These are phyloP conservation scores for Drosophila leontia DNA, from an alignment of 1,140 invertebrate genomes.

Conservation along the genomic window DNA sequence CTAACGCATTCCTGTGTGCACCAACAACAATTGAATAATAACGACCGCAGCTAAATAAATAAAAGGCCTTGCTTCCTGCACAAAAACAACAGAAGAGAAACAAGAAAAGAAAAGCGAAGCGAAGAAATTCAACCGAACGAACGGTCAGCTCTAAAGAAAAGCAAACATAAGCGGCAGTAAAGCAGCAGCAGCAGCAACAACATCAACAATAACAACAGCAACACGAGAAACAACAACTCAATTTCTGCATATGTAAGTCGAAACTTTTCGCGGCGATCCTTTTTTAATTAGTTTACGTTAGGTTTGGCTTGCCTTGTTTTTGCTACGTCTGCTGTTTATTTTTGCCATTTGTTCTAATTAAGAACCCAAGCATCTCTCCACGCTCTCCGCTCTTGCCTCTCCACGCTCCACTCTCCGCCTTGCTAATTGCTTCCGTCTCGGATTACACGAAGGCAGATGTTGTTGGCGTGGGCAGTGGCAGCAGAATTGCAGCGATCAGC, in stretches of 20 bases:
- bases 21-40: slow-evolving; percentile 61
- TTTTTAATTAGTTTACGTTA: slow-evolving; percentile 74
- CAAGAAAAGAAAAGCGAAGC: slow-evolving; percentile 10
- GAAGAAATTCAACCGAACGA: slow-evolving; percentile 30
- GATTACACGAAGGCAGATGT: slow-evolving; percentile 36
- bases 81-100: slow-evolving; percentile 14
- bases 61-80: slow-evolving; percentile 35
- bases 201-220: slow-evolving; percentile 24
- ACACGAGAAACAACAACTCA: slow-evolving; percentile 60
- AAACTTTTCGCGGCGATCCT: slow-evolving; percentile 61
- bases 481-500: slow-evolving; percentile 27
- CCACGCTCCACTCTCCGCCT: slow-evolving; percentile 5
- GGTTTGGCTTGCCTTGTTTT: slow-evolving; percentile 46
- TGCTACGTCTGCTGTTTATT: slow-evolving; percentile 57
- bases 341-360: slow-evolving; percentile 77
- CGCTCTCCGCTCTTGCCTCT: too few relatives aligned
- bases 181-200: slow-evolving; percentile 31
- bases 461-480: slow-evolving; percentile 12
- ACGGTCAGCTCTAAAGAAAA: slow-evolving; percentile 23
- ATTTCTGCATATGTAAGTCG: slow-evolving; percentile 77
- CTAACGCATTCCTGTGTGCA: slow-evolving; percentile 47
- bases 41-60: slow-evolving; percentile 58
- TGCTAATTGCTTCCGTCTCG: slow-evolving; percentile 50
- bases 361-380: slow-evolving; percentile 39
- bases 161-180: slow-evolving; percentile 21